Base-by-base conservation (phyloP, 2,888 invertebrate genomes). In the Crossocerus cetratus region DNA sequence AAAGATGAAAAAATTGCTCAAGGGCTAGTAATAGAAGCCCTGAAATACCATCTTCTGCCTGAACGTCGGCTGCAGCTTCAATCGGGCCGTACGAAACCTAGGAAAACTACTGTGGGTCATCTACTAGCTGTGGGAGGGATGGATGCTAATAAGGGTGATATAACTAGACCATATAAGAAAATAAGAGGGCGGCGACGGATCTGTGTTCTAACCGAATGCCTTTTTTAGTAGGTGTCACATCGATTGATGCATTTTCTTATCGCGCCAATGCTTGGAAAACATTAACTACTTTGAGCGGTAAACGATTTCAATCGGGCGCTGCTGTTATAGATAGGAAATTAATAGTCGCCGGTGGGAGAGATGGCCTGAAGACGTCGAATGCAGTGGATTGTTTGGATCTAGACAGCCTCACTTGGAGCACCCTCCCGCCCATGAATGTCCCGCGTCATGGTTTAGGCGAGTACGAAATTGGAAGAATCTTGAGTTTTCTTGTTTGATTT, bases 351-450 rank as follows among this genome's bases (percentile, higher is more conserved):
- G 98, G 98, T 14, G 98, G 98, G 14, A 92, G 98, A 69, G 98
- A 98, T 90, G 98, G 98, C 16, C 92, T 98, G 23, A 98, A 98
- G 91, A 98, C 98, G 1, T 91, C 98, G n/a, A 98, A 97, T 87
- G 95, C 96, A 59, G 97, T 96, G 83, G 98, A 98, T 91, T 96
- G 96, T 88, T 95, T 96, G 86, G 97, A 98, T 90, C 92, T 97
- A 76, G 94, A 94, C 71, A 94, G 94, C 1, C 93, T 95, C 78
- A 92, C 93, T 20, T 98, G 98, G 97, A 94, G 93, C 65, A 93
- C 94, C 20, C 88, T 98, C 76, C 95, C 96, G 45, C 94, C 97
- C 0, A 98, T 98, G 97, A 96, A 95, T 84, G 97, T 97, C 11
- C 97, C 97, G 87, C 92, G 98, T 2, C 96, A 96, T 88, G 96